Base-by-base conservation (phyloP, 2,797 vertebrate species). In the Amphiprion clarkii region DNA sequence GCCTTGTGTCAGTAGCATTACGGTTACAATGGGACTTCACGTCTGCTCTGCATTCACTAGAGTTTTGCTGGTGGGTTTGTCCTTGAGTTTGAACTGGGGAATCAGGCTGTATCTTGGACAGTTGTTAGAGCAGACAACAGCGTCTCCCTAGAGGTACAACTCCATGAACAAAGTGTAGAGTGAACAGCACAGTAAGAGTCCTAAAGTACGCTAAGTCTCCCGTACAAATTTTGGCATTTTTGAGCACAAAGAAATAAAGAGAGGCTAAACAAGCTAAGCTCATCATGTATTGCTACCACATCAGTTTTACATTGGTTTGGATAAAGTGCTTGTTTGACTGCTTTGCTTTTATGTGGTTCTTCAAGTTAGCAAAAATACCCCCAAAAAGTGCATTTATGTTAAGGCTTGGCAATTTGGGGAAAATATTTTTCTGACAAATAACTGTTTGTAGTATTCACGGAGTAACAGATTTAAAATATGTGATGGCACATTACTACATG, bases 311-410 rank as follows among this genome's bases (percentile, higher is more conserved):
- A 52, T 42, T 13, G 46, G 52, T 59, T 29, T 49, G n/a, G 36
- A 29, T 40, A 52, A 39, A 46, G 44, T 39, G 42, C 19, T 13
- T 44, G 3, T 59, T 27, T n/a, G 21, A 59, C 19, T 27, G 16
- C 14, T 29, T 25, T 46, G 49, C 21, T 7, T 51, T 52, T 14
- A 60, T 70, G 51, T 53, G 48, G 39, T 13, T 69, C 55, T 53
- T 40, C 3, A 16, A 27, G 67, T 39, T 60, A 25, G 49, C 21
- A 53, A 16, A 19, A 53, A 17, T 44, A 42, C 2, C 23, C 23
- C 52, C 27, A 33, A 61, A 31, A 61, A 53, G 40, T 11, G n/a
- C 4, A 49, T 62, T 33, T 31, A 36, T 0, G 10, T 36, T 36
- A 36, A 2, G 6, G 36, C 9, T 36, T 11, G 10, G 9, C 9